Conservation (phyloP, 2,113 vertebrate species). For the Callaeas wilsoni region DNA sequence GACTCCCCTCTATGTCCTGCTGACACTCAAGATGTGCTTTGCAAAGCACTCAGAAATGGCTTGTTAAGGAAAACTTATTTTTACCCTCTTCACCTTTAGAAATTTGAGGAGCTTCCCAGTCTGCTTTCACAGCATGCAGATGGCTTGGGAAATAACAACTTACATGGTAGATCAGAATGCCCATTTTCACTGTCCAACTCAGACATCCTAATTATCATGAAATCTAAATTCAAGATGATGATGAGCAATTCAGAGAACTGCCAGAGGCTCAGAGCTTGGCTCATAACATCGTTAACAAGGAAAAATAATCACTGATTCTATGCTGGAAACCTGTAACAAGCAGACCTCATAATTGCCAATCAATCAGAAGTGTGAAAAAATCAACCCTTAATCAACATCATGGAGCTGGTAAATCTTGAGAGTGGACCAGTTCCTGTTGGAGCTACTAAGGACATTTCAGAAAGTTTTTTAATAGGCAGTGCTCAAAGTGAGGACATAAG, state of each 20-base stretch:
- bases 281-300: not conserved
- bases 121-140: not conserved
- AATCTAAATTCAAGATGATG: constrained; percentile 14
- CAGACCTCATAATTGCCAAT: not conserved
- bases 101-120: not conserved
- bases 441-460: not conserved
- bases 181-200: not conserved
- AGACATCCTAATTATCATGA: not conserved
- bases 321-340: not conserved
- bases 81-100: not conserved
- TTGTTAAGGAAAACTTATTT: not conserved
- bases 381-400: not conserved
- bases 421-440: not conserved
- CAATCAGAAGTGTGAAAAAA: not conserved
- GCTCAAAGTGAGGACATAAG: not conserved
- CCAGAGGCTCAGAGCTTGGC: not conserved
- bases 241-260: constrained; percentile 8
- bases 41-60: not conserved
- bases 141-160: not conserved
- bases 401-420: not conserved
- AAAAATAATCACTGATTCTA: not conserved
- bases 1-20: not conserved
- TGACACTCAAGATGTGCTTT: not conserved
- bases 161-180: not conserved
- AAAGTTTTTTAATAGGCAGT: not conserved